A percentile compares a stretch with the other conserved stretches of the same genome.
Evolutionary conservation across 2,797 vertebrate genomes (phyloP).

Genomic region (Siniperca obscura): DNA sequence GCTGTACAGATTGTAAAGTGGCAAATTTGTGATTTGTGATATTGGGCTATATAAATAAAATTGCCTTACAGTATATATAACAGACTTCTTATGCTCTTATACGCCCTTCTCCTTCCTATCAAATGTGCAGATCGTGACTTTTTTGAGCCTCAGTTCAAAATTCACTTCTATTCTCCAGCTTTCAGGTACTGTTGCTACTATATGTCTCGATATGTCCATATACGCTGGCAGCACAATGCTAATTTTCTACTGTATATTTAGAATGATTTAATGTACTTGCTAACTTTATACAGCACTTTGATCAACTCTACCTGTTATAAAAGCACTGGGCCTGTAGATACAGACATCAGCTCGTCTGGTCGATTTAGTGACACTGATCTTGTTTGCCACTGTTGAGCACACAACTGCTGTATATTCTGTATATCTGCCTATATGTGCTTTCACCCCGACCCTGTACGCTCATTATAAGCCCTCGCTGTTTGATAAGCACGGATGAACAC

Average conservation of each 20-base stretch:
- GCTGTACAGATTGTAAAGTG: background rate
- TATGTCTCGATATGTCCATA: background rate
- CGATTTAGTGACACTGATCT: slow-evolving; percentile 14
- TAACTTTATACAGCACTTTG: background rate
- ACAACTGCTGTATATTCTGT: slow-evolving; percentile 5
- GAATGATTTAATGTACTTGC: background rate
- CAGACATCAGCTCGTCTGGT: slow-evolving; percentile 18
- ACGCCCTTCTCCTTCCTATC: background rate
- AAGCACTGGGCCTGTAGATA: background rate
- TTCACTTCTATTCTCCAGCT: background rate
- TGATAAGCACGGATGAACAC: slow-evolving; percentile 58
- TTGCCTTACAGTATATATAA: background rate
- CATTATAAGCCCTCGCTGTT: slow-evolving; percentile 50
- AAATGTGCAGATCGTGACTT: background rate
- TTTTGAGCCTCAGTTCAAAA: background rate
- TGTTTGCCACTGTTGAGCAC: slow-evolving; percentile 8
- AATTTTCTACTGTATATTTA: background rate
- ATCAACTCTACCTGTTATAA: background rate
- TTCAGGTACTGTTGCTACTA: background rate
- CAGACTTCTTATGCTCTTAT: background rate
- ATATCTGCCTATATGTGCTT: slow-evolving; percentile 3
- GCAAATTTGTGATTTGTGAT: background rate
- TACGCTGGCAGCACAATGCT: background rate
- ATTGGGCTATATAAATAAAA: background rate
- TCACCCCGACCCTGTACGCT: slow-evolving; percentile 26